Percentiles rank a stretch among this genome's conserved stretches.
Conservation (phyloP, 1,140 invertebrate genomes). For the Capitella teleta region DNA sequence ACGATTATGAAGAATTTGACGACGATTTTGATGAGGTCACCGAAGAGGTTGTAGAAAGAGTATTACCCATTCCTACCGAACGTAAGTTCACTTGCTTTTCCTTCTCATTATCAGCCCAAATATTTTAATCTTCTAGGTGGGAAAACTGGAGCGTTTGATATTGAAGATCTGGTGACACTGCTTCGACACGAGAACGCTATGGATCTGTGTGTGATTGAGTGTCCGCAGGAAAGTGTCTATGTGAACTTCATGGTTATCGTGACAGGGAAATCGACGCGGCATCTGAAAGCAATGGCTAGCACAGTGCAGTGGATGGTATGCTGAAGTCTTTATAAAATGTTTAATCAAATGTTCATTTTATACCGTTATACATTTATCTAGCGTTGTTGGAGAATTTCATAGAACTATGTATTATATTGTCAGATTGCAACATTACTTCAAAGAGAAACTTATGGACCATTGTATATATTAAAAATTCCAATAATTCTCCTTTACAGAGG, state of each 20-base stretch:
- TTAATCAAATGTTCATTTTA: constrained; percentile 9
- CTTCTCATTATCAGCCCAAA: not conserved
- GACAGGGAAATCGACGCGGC: constrained; percentile 58
- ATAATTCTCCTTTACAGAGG: too few species aligned
- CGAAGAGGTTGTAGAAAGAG: constrained; percentile 2
- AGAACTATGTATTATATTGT: too few species aligned
- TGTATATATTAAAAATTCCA: too few species aligned
- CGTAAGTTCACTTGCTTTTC: not conserved
- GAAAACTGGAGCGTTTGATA: constrained; percentile 65
- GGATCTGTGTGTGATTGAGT: constrained; percentile 67
- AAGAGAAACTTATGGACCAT: too few species aligned
- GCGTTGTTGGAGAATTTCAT: too few species aligned
- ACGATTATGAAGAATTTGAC: constrained; percentile 14
- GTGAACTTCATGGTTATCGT: constrained; percentile 71
- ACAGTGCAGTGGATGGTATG: constrained; percentile 60
- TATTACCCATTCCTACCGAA: not conserved
- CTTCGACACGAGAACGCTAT: constrained; percentile 63
- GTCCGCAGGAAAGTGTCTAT: constrained; percentile 65
- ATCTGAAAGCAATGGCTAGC: constrained; percentile 62
- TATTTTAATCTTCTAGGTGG: constrained; percentile 52
- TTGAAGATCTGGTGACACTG: constrained; percentile 70
- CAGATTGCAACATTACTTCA: too few species aligned
- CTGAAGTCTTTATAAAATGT: constrained; percentile 9
- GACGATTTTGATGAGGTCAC: constrained; percentile 3
- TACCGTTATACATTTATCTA: constrained; percentile 37